Evolutionary conservation across 2,888 invertebrate genomes (phyloP), one percentile per base, ranked within the genome.

Genomic region (Synanthedon andrenaeformis): DNA sequence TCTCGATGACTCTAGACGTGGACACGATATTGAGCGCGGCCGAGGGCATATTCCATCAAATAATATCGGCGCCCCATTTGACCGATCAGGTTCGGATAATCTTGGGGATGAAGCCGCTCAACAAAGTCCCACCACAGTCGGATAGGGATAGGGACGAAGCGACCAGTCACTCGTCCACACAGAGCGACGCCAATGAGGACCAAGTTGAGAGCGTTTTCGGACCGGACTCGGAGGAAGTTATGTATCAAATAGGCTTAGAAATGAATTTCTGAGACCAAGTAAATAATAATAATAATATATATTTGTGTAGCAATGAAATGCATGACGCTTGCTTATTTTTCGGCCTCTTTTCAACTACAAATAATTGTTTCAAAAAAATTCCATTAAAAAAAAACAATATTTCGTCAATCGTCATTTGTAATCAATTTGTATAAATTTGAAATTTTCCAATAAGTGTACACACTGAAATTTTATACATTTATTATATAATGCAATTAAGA

Each of bases 21-120:
- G 92, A 94, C 56, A 90, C 91, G 60, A 93, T 94, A 52, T 81
- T 99, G 23, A 92, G 93, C 64, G 91, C 92, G 57, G 98, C 98
- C 0, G 98, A 99, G 80, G 95, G 95, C 8, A 97, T 99, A 63
- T 98, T 93, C 80, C 90, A 94, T 64, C 98, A 99, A 79, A 89
- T 99, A 1, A 91, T 92, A 61, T 89, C 91, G 12, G 90, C 92
- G 0, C 90, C 91, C 1, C 90, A 92, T 63, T 79, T 95, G 53
- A 92, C 93, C 0, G 92, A 94, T 71, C 89, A 91, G 58, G 90
- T 95, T 53, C 84, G 94, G 53, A 75, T 89, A 1, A 92, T 95
- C 57, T 89, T 96, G 51, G 95, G 95, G 0, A 79, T 94, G 8
- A 82, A 88, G 52, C 79, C 88, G 1, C 62, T 89, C 4, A 72